Conservation (phyloP, 1,140 invertebrate genomes). For the Capitella teleta region DNA sequence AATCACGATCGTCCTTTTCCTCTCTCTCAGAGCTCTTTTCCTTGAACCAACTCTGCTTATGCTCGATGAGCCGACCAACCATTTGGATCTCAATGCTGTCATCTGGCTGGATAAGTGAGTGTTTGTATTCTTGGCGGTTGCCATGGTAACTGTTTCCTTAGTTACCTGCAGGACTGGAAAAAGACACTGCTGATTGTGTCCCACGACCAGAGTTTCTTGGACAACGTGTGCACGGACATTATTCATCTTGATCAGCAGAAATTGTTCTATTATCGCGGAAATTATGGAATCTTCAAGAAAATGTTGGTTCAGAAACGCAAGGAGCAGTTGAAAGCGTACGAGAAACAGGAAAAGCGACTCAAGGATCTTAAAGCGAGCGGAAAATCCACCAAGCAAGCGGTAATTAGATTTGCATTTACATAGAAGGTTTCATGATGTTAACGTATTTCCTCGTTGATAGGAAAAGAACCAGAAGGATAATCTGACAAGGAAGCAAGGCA, state of each 20-base stretch:
- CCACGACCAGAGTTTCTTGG: slow-evolving; percentile 98
- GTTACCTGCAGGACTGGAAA: slow-evolving; percentile 72
- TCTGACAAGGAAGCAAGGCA: slow-evolving; percentile 86
- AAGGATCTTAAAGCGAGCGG: slow-evolving; percentile 90
- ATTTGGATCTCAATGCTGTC: slow-evolving; percentile 89
- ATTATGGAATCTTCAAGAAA: slow-evolving; percentile 90
- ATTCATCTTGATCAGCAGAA: slow-evolving; percentile 93
- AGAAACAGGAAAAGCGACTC: slow-evolving; percentile 92
- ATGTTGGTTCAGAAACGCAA: slow-evolving; percentile 93
- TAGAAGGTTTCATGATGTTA: no score
- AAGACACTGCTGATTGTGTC: slow-evolving; percentile 95
- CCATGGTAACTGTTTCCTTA: no score
- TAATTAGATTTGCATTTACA: no score
- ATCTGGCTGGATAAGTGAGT: slow-evolving; percentile 96
- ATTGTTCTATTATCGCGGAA: slow-evolving; percentile 93
- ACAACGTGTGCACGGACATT: slow-evolving; percentile 98
- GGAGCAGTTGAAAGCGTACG: slow-evolving; percentile 93
- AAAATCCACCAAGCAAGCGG: slow-evolving; percentile 85
- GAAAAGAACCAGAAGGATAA: slow-evolving; percentile 87
- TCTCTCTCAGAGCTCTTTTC: slow-evolving; percentile 44
- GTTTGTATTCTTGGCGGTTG: no score
- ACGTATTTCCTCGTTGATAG: slow-evolving; percentile 18
- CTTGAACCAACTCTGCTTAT: slow-evolving; percentile 87
- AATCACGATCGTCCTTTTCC: no score
- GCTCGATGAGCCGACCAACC: slow-evolving; percentile 84